Evolutionary conservation across 1,140 invertebrate genomes (phyloP).

Genomic region (Brachionus rotundiformis): DNA sequence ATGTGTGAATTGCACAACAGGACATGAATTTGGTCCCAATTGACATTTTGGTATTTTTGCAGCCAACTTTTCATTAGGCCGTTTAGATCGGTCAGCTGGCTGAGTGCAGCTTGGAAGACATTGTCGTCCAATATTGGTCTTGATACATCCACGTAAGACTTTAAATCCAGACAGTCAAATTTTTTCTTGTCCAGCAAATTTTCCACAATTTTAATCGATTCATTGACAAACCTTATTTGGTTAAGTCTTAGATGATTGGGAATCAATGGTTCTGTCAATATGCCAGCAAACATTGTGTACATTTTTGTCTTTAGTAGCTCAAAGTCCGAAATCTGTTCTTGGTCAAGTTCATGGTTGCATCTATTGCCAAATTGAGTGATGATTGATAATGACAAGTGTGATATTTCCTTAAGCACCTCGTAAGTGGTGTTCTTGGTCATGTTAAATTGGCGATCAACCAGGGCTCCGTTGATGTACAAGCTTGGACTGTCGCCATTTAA

Average conservation of each 20-base stretch:
- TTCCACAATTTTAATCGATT: constrained; percentile 1
- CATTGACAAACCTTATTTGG: constrained; percentile 11
- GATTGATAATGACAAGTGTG: not conserved
- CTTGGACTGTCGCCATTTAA: not conserved
- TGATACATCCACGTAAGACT: not conserved
- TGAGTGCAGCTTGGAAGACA: not conserved
- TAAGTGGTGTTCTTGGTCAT: constrained; percentile 26
- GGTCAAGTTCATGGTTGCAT: not conserved
- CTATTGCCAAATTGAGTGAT: constrained; percentile 5
- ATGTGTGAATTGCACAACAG: not conserved
- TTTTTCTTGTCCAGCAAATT: not conserved
- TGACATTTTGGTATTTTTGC: not conserved
- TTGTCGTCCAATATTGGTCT: constrained; percentile 7
- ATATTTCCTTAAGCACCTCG: constrained; percentile 28
- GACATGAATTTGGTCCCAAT: constrained; percentile 3
- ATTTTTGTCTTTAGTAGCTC: not conserved
- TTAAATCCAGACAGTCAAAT: not conserved
- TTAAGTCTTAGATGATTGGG: not conserved
- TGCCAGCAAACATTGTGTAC: not conserved
- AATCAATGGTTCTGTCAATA: not conserved
- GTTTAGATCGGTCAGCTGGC: not conserved
- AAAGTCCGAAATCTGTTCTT: not conserved
- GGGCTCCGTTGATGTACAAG: not conserved
- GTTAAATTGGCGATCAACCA: not conserved
- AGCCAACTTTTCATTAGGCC: not conserved